Evolutionary conservation across 2,888 invertebrate species (phyloP).

Genomic region (Dione juno): DNA sequence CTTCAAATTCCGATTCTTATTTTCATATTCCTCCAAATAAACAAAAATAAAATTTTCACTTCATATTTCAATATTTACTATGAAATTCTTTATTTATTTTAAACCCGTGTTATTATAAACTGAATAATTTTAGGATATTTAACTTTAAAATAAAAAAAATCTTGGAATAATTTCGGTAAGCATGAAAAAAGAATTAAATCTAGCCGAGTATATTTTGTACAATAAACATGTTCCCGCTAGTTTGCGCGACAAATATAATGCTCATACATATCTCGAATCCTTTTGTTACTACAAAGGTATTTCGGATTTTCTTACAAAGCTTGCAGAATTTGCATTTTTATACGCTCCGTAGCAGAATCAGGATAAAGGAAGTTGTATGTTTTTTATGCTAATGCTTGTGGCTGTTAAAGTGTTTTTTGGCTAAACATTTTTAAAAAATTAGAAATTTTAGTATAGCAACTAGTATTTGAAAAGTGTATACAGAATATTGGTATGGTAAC

Average conservation of each 20-base stretch:
- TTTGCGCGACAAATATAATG: neutral
- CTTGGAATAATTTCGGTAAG: neutral
- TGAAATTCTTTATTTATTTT: too few relatives aligned
- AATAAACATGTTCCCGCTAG: slow-evolving; percentile 6
- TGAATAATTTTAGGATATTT: too few relatives aligned
- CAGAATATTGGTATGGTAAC: too few relatives aligned
- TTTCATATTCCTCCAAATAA: too few relatives aligned
- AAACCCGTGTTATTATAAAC: too few relatives aligned
- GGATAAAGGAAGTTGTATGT: slow-evolving; percentile 13
- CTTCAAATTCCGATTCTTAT: too few relatives aligned
- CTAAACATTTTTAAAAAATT: neutral
- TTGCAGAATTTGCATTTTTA: slow-evolving; percentile 20
- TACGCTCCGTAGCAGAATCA: slow-evolving; percentile 13
- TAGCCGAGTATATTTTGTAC: neutral
- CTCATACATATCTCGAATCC: neutral
- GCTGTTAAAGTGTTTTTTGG: neutral
- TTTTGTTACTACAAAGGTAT: slow-evolving; percentile 18
- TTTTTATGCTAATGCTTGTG: slow-evolving; percentile 5
- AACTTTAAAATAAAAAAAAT: neutral
- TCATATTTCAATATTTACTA: too few relatives aligned
- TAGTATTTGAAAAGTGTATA: neutral
- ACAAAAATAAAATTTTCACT: too few relatives aligned
- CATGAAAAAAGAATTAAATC: neutral
- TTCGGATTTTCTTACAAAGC: slow-evolving; percentile 26
- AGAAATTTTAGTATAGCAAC: neutral